A percentile compares a stretch with the other conserved stretches of the same genome.
Evolutionary conservation across 2,888 invertebrate genomes (phyloP).

Genomic region (Helicoverpa assulta): DNA sequence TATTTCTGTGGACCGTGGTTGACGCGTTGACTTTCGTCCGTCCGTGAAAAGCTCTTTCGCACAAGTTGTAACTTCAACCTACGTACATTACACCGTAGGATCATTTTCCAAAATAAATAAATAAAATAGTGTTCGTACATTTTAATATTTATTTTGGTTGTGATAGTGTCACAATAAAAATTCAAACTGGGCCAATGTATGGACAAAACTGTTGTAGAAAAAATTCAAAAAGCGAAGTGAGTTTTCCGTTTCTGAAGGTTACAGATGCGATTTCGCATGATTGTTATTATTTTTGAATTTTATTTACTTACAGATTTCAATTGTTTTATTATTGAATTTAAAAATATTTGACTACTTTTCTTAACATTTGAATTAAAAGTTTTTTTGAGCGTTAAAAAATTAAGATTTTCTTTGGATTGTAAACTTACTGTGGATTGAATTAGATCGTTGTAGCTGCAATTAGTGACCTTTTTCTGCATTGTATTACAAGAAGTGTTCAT

Average conservation of each 20-base stretch:
- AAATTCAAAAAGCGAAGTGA: slow-evolving; percentile 80
- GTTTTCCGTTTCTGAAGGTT: slow-evolving; percentile 61
- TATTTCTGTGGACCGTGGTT: slow-evolving; percentile 52
- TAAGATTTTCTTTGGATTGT: too few relatives aligned
- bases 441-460: not conserved
- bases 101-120: slow-evolving; percentile 16
- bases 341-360: not conserved
- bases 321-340: not conserved
- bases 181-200: slow-evolving; percentile 92
- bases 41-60: slow-evolving; percentile 28
- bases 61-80: slow-evolving; percentile 3
- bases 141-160: slow-evolving; percentile 13
- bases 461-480: not conserved
- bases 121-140: slow-evolving; percentile 12
- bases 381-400: too few relatives aligned
- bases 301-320: not conserved
- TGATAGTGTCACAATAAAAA: slow-evolving; percentile 44
- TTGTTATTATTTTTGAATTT: not conserved
- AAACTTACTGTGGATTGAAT: too few relatives aligned
- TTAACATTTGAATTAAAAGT: too few relatives aligned
- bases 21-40: slow-evolving; percentile 44
- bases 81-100: slow-evolving; percentile 1
- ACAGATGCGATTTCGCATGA: not conserved
- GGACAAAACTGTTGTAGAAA: slow-evolving; percentile 89
- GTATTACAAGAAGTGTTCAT: too few relatives aligned